Evolutionary conservation across 2,113 vertebrate species (phyloP), one percentile per base, ranked within the genome.

Genomic region (Otis tarda): DNA sequence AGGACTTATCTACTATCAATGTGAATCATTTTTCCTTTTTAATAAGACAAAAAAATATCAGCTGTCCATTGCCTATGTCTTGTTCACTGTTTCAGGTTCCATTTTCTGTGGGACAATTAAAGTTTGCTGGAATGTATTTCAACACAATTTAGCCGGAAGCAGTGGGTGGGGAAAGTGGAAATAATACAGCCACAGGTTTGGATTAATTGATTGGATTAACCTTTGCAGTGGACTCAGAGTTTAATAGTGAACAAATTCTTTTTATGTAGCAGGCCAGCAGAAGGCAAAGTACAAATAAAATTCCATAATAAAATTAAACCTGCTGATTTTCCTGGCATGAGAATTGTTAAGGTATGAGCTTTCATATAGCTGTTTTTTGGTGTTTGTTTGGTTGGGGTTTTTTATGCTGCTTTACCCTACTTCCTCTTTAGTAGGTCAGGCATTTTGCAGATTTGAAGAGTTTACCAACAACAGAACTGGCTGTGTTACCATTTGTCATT

Each of bases 301-400:
- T 7, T 33, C 53, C 49, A 45, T 31, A 65, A 63, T 24, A 41
- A 91, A 67, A 43, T 41, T 80, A 61, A 55, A 49, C 9, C 3
- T 78, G 28, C 8, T 68, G 20, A 64, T 64, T 56, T 67, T 78
- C n/a, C 35, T 9, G 24, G 9, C 22, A 71, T 24, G 4, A 68
- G 10, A 8, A 33, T 2, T 35, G 10, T 16, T 47, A 76, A 83
- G 27, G 12, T 35, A 53, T 7, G 2, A 82, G 8, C 13, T 85
- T 67, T 49, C 59, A 50, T 1, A 65, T 7, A 61, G 7, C 3
- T 82, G 1, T 2, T 0, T 0, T 17, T 56, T 47, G 28, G 53
- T 47, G 45, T 20, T 59, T 63, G 27, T 37, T 33, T 55, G 20
- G 1, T 10, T 41, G 25, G 27, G 13, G 14, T 18, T 47, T 50